Percentiles rank a stretch among this genome's conserved stretches.
phyloP scores from a whole-genome alignment of 1,140 invertebrate genomes.

The Calosoma granatense region DNA sequence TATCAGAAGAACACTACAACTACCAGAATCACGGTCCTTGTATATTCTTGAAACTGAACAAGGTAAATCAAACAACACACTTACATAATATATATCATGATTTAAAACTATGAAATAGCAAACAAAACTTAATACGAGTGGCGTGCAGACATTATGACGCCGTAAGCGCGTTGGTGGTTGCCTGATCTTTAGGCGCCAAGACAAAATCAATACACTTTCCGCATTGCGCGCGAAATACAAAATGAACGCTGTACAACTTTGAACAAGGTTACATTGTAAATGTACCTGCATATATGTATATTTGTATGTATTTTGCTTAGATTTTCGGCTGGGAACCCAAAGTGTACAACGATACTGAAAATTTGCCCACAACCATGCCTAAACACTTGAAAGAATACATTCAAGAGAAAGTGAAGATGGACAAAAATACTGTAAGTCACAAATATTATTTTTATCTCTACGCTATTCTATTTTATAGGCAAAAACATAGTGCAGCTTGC shows the following conservation, averaged over 20 bases:
- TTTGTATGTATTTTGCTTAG: constrained; percentile 40
- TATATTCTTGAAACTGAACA: constrained; percentile 76
- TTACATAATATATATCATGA: constrained; percentile 18
- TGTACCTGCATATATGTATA: neutral
- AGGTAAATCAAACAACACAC: too few species aligned
- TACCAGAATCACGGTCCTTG: constrained; percentile 67
- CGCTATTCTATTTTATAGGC: too few species aligned
- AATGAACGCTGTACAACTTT: neutral
- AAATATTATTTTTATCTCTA: too few species aligned
- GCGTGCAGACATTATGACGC: neutral
- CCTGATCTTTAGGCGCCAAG: neutral
- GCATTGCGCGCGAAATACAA: neutral
- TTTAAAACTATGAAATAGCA: constrained; percentile 18
- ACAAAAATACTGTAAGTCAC: constrained; percentile 26
- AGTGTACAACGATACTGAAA: constrained; percentile 63
- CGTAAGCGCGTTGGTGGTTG: neutral
- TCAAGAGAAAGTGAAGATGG: constrained; percentile 30
- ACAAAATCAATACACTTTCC: neutral
- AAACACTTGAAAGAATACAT: constrained; percentile 64
- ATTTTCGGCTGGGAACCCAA: constrained; percentile 72
- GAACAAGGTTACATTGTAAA: neutral
- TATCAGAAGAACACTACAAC: constrained; percentile 57
- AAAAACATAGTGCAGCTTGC: too few species aligned
- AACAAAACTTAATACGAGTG: too few species aligned
- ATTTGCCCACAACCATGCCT: constrained; percentile 61